Evolutionary conservation across 2,888 invertebrate species (phyloP), one percentile per base, ranked within the genome.

Genomic region (Deilephila elpenor): DNA sequence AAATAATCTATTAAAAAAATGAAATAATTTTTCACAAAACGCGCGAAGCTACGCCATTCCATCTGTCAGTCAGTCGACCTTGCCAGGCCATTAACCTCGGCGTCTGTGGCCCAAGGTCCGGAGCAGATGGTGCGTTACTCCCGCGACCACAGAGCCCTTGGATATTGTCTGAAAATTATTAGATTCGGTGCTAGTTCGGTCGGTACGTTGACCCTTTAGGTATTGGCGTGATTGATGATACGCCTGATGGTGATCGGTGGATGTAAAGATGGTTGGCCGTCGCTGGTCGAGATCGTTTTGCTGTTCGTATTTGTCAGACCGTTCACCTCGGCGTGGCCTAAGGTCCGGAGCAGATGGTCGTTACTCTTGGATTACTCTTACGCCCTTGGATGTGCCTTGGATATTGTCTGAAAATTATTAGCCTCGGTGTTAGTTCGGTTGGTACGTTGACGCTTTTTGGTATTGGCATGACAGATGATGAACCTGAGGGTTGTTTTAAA

Each of bases 21-120:
- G 3, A n/a, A 37, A 11, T 19, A 37, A 8, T 3, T n/a, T n/a
- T 34, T 62, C 34, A 34, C 32, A 61, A 34, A 37, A 34, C 6
- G 34, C 19, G n/a, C 8, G 62, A 19, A 62, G n/a, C n/a, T n/a
- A 62, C 62, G 34, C n/a, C 53, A 70, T 73, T 72, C 78, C 81
- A 75, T 79, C 74, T 78, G 77, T 78, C 74, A 56, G 70, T 34
- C 56, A 5, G 29, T 72, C 75, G 82, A 86, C 89, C 86, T 89
- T 88, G 82, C 76, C 75, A 74, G 84, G 83, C 80, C 84, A 78
- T 85, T 86, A 81, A 86, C 83, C 84, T 80, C 79, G 78, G 79
- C 74, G 76, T 77, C 34, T 56, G 56, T 19, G 19, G 62, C 34
- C 51, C 51, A 44, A 25, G 44, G 20, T 19, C n/a, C 20, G 34